phyloP scores from a whole-genome alignment of 2,888 invertebrate genomes.

The Coleophora flavipennella region DNA sequence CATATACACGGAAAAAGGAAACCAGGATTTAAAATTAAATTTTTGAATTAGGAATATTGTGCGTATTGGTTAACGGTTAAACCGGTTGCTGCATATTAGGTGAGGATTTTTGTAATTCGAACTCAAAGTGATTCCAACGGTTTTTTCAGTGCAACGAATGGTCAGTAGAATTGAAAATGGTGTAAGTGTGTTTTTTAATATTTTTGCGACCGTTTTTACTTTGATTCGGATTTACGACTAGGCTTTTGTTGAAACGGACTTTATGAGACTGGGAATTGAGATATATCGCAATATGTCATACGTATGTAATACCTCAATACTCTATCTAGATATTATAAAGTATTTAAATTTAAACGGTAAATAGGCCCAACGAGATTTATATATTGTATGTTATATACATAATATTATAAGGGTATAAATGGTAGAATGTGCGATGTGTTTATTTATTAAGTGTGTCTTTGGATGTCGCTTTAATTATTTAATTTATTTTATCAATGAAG shows the following conservation, averaged over 20 bases:
- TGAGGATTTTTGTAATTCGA: background rate
- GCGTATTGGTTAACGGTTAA: no score
- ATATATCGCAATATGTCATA: slow-evolving; percentile 25
- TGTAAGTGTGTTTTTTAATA: background rate
- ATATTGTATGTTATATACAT: background rate
- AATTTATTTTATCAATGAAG: slow-evolving; percentile 15
- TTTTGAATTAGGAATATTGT: no score
- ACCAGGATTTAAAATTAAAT: no score
- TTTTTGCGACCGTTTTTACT: slow-evolving; percentile 10
- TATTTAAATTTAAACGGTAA: slow-evolving; percentile 6
- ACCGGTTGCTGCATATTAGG: no score
- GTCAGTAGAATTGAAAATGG: slow-evolving; percentile 7
- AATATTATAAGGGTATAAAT: slow-evolving; percentile 26
- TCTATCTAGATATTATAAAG: slow-evolving; percentile 20
- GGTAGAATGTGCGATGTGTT: slow-evolving; percentile 22
- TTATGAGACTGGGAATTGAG: slow-evolving; percentile 16
- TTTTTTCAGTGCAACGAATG: slow-evolving; percentile 1
- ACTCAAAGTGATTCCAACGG: background rate
- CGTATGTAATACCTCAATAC: slow-evolving; percentile 42
- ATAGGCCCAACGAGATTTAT: slow-evolving; percentile 6
- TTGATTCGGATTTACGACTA: slow-evolving; percentile 15
- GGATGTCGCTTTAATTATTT: slow-evolving; percentile 58
- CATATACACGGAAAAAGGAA: no score
- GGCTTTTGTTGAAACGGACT: slow-evolving; percentile 18
- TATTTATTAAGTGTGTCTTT: slow-evolving; percentile 43